These are phyloP conservation scores for Rotaria sp. DNA, from an alignment of 2,888 invertebrate species.

Conservation along the genomic window DNA sequence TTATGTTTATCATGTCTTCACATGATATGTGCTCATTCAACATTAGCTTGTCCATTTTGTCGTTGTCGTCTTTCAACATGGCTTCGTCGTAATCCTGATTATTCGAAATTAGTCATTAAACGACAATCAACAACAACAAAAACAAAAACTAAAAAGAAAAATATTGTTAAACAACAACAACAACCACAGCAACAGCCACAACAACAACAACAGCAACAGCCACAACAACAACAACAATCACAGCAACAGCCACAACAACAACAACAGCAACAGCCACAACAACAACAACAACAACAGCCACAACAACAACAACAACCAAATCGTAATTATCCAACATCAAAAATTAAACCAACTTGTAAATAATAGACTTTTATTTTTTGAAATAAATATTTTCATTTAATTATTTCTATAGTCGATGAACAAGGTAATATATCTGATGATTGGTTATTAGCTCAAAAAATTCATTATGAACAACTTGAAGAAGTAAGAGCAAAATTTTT, in stretches of 20 bases:
- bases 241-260: too few relatives aligned
- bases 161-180: not conserved
- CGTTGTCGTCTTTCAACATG: not conserved
- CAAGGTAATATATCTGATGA: not conserved
- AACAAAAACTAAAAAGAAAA: not conserved
- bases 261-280: too few relatives aligned
- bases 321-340: not conserved
- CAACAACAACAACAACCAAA: not conserved
- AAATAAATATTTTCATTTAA: too few relatives aligned
- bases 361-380: not conserved
- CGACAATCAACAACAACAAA: not conserved
- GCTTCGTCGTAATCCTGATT: slow-evolving; percentile 19
- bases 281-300: not conserved
- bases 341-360: not conserved
- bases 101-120: not conserved
- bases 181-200: too few relatives aligned
- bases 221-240: too few relatives aligned
- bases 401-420: not conserved
- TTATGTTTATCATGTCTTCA: slow-evolving; percentile 21
- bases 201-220: too few relatives aligned
- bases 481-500: not conserved
- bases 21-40: not conserved
- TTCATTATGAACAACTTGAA: not conserved
- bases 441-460: not conserved
- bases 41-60: slow-evolving; percentile 16